Percentiles rank a stretch among this genome's conserved stretches.
These are phyloP conservation scores for Uria aalge DNA, from an alignment of 2,113 vertebrate genomes.

Conservation along the genomic window DNA sequence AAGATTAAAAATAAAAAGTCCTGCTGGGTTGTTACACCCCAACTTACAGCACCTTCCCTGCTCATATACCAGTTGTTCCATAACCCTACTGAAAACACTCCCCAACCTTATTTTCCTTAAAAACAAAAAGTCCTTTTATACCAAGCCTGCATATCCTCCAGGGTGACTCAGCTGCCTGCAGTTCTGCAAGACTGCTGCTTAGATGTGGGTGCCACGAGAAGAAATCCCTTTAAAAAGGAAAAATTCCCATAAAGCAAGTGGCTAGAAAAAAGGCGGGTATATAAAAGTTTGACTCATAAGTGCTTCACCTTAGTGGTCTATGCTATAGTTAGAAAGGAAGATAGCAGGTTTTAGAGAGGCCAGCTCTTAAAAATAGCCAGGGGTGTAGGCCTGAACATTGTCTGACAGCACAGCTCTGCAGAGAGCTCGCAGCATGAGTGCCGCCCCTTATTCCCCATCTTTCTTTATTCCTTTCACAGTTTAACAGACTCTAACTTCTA, in stretches of 20 bases:
- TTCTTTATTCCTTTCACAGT: neutral
- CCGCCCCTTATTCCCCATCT: neutral
- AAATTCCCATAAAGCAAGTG: neutral
- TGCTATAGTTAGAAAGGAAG: neutral
- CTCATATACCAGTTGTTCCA: neutral
- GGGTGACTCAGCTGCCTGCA: neutral
- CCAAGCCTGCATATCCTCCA: neutral
- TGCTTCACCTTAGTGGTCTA: neutral
- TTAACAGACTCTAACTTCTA: neutral
- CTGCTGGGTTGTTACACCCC: neutral
- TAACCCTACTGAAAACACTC: neutral
- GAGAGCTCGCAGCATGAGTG: neutral
- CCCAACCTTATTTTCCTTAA: neutral
- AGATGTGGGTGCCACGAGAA: neutral
- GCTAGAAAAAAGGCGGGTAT: neutral
- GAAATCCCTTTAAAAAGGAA: neutral
- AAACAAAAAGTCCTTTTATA: neutral
- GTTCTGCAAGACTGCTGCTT: neutral
- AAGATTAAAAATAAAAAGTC: neutral
- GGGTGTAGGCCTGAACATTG: neutral
- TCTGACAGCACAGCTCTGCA: neutral
- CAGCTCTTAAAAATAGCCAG: neutral
- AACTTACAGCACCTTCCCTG: neutral
- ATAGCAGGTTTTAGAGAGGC: neutral
- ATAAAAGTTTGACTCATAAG: neutral